Conservation (phyloP, 2,797 vertebrate species). For the Xenopus petersii region DNA sequence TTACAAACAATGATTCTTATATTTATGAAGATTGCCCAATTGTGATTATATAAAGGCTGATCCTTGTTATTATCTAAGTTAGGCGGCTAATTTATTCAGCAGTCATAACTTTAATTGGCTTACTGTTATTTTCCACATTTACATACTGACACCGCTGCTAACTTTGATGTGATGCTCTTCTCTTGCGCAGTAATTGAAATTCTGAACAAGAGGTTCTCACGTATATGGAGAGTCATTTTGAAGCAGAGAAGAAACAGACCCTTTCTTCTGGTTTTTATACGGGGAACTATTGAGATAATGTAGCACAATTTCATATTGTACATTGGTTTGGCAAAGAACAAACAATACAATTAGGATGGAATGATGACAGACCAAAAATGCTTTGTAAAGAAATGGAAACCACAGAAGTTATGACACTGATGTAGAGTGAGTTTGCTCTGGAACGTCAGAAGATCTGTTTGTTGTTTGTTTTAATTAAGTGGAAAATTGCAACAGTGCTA, state of each 20-base stretch:
- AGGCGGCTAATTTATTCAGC: no score
- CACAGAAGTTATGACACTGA: slow-evolving; percentile 25
- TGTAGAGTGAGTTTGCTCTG: background rate
- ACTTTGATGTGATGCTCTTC: slow-evolving; percentile 8
- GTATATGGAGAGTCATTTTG: background rate
- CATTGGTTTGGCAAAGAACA: slow-evolving; percentile 33
- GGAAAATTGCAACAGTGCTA: no score
- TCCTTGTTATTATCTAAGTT: no score
- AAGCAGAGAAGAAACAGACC: slow-evolving; percentile 23
- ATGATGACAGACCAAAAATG: slow-evolving; percentile 29
- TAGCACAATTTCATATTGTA: slow-evolving; percentile 26
- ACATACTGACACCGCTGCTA: background rate
- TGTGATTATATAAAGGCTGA: no score
- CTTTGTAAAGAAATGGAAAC: slow-evolving; percentile 32
- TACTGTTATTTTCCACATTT: background rate
- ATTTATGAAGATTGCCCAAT: no score
- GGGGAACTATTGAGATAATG: slow-evolving; percentile 13
- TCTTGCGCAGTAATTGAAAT: background rate
- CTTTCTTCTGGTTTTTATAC: slow-evolving; percentile 21
- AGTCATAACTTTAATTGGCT: no score
- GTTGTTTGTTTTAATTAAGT: no score
- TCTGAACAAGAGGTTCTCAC: no score
- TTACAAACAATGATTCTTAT: no score
- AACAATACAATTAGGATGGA: slow-evolving; percentile 42
- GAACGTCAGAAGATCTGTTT: no score